phyloP scores from a whole-genome alignment of 1,140 invertebrate genomes.

The Leptinotarsa defecta region DNA sequence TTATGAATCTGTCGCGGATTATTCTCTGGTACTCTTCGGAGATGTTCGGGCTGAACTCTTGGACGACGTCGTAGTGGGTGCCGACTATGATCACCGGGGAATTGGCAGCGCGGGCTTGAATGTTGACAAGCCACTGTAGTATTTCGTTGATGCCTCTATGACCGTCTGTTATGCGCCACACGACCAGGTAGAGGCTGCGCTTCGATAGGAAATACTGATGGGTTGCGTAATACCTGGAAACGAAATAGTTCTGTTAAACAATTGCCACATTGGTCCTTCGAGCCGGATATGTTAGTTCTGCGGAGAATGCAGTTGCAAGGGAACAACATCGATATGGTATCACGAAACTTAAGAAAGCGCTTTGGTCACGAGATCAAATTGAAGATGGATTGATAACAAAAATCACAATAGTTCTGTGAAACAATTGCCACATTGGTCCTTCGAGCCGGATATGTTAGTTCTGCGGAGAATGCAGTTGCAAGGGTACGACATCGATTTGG shows the following conservation, averaged over 20 bases:
- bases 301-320: too few relatives aligned
- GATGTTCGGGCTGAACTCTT: conserved; percentile 73
- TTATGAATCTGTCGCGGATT: conserved; percentile 89
- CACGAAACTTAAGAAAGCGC: too few relatives aligned
- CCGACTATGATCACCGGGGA: conserved; percentile 93
- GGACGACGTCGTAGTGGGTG: conserved; percentile 91
- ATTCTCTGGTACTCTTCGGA: conserved; percentile 86
- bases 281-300: too few relatives aligned
- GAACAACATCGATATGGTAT: too few relatives aligned
- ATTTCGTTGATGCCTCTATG: conserved; percentile 88
- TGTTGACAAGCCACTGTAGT: conserved; percentile 93
- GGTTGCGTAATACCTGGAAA: conserved; percentile 84
- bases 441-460: too few relatives aligned
- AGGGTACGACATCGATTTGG: too few relatives aligned
- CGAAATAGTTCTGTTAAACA: background rate
- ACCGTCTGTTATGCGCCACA: conserved; percentile 94
- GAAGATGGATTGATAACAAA: too few relatives aligned
- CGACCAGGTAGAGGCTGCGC: conserved; percentile 91
- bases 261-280: background rate
- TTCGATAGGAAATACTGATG: conserved; percentile 98
- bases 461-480: too few relatives aligned
- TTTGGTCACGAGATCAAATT: too few relatives aligned
- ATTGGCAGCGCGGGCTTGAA: conserved; percentile 91
- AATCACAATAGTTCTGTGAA: background rate
- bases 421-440: background rate